phyloP scores from a whole-genome alignment of 2,888 invertebrate species.

The Eremobia ochroleuca region DNA sequence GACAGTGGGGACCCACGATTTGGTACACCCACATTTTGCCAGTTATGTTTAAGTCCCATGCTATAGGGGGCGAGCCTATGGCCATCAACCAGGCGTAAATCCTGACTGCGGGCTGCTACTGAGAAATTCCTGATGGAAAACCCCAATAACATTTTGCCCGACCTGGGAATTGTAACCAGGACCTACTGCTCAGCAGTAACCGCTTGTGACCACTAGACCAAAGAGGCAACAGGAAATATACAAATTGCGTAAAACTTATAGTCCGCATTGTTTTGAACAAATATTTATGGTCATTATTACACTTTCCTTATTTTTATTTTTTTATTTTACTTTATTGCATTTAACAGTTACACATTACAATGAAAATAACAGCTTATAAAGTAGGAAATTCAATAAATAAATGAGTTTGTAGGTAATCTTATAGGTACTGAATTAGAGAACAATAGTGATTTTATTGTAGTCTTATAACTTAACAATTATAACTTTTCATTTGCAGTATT shows the following conservation, averaged over 20 bases:
- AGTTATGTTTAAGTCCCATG: background rate
- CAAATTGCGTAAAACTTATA: background rate
- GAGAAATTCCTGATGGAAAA: background rate
- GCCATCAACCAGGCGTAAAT: background rate
- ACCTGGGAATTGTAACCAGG: too few relatives aligned
- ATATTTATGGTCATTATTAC: background rate
- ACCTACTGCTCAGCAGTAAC: background rate
- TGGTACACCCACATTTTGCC: background rate
- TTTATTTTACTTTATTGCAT: too few relatives aligned
- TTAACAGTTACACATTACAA: too few relatives aligned
- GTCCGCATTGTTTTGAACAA: background rate
- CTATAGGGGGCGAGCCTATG: background rate
- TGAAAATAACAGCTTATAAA: too few relatives aligned
- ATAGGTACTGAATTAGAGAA: background rate
- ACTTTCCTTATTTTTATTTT: too few relatives aligned
- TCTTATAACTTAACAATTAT: background rate
- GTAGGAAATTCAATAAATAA: background rate
- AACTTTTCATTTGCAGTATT: constrained; percentile 67
- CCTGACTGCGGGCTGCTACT: background rate
- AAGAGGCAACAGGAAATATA: background rate
- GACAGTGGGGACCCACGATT: background rate
- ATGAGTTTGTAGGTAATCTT: background rate
- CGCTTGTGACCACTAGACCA: background rate
- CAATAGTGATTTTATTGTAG: background rate
- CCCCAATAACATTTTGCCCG: background rate